A percentile compares a stretch with the other conserved stretches of the same genome.
These are phyloP conservation scores for Apodemus sylvaticus DNA, from an alignment of 2,113 vertebrate species.

Conservation along the genomic window DNA sequence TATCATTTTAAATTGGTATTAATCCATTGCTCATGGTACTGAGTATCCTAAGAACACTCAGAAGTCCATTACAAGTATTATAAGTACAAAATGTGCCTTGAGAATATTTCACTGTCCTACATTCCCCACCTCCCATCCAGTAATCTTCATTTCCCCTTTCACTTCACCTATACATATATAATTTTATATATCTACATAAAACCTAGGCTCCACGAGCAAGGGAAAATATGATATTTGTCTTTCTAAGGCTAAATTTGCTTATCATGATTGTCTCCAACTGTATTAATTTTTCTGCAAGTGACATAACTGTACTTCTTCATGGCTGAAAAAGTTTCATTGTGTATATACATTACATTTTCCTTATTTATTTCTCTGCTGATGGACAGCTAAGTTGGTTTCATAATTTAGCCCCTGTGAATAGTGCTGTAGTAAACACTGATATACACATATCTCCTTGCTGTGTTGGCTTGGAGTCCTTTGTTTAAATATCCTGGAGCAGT, in stretches of 20 bases:
- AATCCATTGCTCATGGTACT: background rate
- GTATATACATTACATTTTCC: too few relatives aligned
- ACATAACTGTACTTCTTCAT: background rate
- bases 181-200: background rate
- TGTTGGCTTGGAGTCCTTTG: background rate
- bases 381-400: background rate
- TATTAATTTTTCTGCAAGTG: background rate
- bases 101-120: background rate
- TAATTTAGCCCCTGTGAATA: background rate
- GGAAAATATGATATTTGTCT: background rate
- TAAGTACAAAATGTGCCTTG: background rate
- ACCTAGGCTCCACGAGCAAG: background rate
- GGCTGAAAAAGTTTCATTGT: background rate
- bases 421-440: background rate
- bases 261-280: background rate
- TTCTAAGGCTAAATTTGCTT: background rate
- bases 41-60: background rate
- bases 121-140: background rate
- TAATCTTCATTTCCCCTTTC: too few relatives aligned
- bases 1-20: background rate
- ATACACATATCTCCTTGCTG: background rate
- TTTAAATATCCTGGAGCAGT: background rate
- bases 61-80: background rate
- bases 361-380: background rate
- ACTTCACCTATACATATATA: background rate